Conservation (phyloP, 2,888 invertebrate genomes). For the Philaethria dido region DNA sequence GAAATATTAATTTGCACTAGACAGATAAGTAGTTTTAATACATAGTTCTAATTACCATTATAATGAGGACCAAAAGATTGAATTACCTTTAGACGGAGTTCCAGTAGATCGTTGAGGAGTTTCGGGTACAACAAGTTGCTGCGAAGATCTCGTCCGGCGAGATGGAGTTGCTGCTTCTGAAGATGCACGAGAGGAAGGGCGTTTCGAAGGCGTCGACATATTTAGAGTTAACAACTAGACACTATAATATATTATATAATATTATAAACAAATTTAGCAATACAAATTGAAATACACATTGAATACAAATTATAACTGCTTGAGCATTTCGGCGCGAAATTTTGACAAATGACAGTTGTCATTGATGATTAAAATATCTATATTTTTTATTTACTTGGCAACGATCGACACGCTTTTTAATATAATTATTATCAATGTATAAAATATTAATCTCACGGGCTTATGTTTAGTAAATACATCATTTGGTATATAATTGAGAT, state of each 20-base stretch:
- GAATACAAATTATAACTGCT: neutral
- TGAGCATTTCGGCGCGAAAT: constrained; percentile 37
- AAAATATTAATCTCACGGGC: neutral
- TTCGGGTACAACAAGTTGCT: constrained; percentile 77
- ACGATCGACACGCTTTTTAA: neutral
- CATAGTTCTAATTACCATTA: neutral
- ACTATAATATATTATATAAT: neutral
- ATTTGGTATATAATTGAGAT: neutral
- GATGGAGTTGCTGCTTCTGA: constrained; percentile 78
- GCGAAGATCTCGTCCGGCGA: constrained; percentile 71
- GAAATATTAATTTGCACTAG: neutral
- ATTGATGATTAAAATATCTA: constrained; percentile 8
- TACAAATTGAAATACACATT: neutral
- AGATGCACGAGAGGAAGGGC: constrained; percentile 73
- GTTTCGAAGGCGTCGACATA: constrained; percentile 77
- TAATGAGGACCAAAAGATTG: neutral
- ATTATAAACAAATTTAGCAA: neutral
- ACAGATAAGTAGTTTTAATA: neutral
- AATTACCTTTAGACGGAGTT: constrained; percentile 69
- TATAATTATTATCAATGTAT: neutral
- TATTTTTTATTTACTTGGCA: neutral
- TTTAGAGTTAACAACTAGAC: constrained; percentile 11
- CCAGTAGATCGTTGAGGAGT: constrained; percentile 77
- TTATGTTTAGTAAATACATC: neutral
- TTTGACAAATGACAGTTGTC: constrained; percentile 35